Evolutionary conservation across 2,113 vertebrate species (phyloP), one percentile per base, ranked within the genome.

Genomic region (Garra rufa): DNA sequence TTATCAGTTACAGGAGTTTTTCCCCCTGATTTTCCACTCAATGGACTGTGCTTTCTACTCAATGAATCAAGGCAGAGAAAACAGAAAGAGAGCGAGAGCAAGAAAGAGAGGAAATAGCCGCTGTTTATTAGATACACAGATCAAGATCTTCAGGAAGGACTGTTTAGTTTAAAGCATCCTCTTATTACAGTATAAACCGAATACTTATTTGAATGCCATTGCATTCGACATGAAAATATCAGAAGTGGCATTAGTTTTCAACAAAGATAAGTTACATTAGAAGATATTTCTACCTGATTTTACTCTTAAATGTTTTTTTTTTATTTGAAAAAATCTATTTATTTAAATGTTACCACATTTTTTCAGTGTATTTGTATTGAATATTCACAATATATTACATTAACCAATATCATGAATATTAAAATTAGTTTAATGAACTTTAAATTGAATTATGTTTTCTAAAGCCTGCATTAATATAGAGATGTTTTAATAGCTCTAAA

Each of bases 21-120:
- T 30, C 9, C 50, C 52, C 84, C 61, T 89, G 89, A 88, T 90
- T 89, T 91, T 91, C 88, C 88, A 88, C 85, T 91, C 88, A 85
- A 89, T 89, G 83, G 82, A 87, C 82, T 88, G 76, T 73, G 84
- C 86, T 91, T 91, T 90, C 88, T 89, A 87, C 81, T 89, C 86
- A 91, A 88, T 88, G 86, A 89, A 87, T 90, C 86, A 43, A 55
- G 61, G 48, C 48, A 26, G 38, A 28, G 19, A 50, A 43, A 84
- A 43, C 14, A 19, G 59, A 67, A 50, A 38, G 21, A 76, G 17
- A 71, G 44, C 46, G 38, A 8, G 15, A 83, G 21, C 61, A 50
- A 28, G 10, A 70, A 67, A 67, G 61, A n/a, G 77, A n/a, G 77
- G 59, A 74, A 48, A 43, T 76, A 57, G 43, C 30, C 10, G 17